phyloP scores from a whole-genome alignment of 2,113 vertebrate species.

The Bucco capensis region DNA sequence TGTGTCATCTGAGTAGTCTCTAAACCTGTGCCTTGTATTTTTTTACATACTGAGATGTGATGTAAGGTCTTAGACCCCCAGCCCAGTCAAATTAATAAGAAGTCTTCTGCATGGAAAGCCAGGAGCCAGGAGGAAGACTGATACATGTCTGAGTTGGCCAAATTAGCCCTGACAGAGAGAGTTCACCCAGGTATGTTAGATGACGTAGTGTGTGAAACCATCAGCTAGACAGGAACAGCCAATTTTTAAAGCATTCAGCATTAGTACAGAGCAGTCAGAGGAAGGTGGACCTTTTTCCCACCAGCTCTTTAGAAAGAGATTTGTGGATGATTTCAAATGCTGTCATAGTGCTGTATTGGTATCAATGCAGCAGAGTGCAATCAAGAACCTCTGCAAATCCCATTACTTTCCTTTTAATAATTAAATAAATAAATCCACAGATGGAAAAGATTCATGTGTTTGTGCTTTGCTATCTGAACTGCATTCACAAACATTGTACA shows the following conservation, averaged over 20 bases:
- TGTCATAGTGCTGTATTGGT: neutral
- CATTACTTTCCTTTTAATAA: neutral
- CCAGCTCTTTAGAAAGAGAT: neutral
- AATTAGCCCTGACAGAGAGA: neutral
- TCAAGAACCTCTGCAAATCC: neutral
- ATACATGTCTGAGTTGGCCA: neutral
- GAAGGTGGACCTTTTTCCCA: neutral
- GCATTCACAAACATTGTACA: neutral
- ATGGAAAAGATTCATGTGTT: slow-evolving; percentile 1
- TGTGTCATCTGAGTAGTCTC: neutral
- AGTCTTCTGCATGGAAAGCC: neutral
- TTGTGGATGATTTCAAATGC: neutral
- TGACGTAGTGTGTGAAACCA: neutral
- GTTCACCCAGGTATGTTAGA: neutral
- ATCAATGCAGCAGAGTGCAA: neutral
- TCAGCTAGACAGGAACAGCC: neutral
- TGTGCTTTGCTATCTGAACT: neutral
- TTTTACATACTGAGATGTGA: neutral
- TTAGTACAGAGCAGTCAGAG: neutral
- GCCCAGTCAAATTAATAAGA: neutral
- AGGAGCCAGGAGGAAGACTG: neutral
- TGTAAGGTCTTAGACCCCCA: neutral
- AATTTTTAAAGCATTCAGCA: neutral
- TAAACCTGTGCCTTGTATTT: neutral
- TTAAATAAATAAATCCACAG: neutral